These are phyloP conservation scores for Scaptomyza parva DNA, from an alignment of 2,888 invertebrate species.

Conservation along the genomic window DNA sequence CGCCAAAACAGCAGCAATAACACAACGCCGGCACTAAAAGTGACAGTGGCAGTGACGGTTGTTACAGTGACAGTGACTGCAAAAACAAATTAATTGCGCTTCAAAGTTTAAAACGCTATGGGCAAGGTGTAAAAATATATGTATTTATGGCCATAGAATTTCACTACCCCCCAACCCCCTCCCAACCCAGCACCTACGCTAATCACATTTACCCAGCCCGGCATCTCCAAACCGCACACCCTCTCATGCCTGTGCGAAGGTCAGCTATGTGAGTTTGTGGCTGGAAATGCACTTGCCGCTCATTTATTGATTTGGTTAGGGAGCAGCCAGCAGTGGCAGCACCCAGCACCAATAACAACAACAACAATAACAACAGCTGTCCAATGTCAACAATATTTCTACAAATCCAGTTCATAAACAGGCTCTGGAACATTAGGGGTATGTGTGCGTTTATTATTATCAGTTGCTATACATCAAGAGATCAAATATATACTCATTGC, in stretches of 20 bases:
- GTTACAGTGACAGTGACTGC: constrained; percentile 28
- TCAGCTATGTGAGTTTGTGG: constrained; percentile 47
- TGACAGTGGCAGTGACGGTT: constrained; percentile 11
- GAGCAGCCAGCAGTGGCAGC: constrained; percentile 31
- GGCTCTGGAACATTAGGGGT: neutral
- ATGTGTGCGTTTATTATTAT: neutral
- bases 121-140: constrained; percentile 26
- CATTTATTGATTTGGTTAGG: constrained; percentile 67
- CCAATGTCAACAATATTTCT: constrained; percentile 32
- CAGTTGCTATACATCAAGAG: too few relatives aligned
- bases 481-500: too few relatives aligned
- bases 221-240: neutral
- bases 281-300: constrained; percentile 60
- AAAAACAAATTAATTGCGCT: constrained; percentile 54
- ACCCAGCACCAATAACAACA: constrained; percentile 5
- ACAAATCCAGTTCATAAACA: neutral
- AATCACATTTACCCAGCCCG: constrained; percentile 32
- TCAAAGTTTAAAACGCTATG: constrained; percentile 31
- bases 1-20: constrained; percentile 23
- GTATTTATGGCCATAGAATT: constrained; percentile 1
- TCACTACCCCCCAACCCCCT: neutral
- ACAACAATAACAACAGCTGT: constrained; percentile 47
- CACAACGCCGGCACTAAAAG: constrained; percentile 49
- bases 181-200: constrained; percentile 9
- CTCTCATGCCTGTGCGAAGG: constrained; percentile 44